Evolutionary conservation across 1,140 invertebrate species (phyloP).

Genomic region (Brachionus paranguensis): DNA sequence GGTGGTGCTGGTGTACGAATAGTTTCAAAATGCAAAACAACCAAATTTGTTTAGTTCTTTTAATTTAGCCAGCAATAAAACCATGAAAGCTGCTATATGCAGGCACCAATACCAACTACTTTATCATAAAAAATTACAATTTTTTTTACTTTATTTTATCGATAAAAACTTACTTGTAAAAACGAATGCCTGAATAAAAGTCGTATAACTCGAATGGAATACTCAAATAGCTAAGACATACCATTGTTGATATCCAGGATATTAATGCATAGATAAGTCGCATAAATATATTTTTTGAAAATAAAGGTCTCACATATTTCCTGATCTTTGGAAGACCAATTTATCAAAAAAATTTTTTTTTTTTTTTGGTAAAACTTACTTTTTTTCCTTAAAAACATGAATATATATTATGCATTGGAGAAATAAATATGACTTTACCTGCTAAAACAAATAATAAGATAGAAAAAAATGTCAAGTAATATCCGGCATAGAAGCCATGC

Average conservation of each 20-base stretch:
- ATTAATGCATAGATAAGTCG: not conserved
- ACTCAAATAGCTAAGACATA: not conserved
- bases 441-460: conserved; percentile 62
- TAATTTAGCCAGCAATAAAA: not conserved
- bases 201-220: conserved; percentile 29
- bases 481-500: conserved; percentile 94
- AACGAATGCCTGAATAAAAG: not conserved
- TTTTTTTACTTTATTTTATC: not conserved
- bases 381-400: not conserved
- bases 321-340: not conserved
- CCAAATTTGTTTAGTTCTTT: not conserved
- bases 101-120: conserved; percentile 33
- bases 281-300: not conserved
- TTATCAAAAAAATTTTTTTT: not conserved
- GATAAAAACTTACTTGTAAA: conserved; percentile 22
- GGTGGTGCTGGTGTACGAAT: not conserved
- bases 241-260: not conserved
- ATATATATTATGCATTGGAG: not conserved
- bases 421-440: not conserved
- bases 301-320: not conserved
- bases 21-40: not conserved
- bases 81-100: not conserved
- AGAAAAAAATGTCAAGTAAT: conserved; percentile 85
- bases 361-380: not conserved
- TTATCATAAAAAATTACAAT: not conserved